Evolutionary conservation across 2,113 vertebrate genomes (phyloP).

Genomic region (Meriones unguiculatus): DNA sequence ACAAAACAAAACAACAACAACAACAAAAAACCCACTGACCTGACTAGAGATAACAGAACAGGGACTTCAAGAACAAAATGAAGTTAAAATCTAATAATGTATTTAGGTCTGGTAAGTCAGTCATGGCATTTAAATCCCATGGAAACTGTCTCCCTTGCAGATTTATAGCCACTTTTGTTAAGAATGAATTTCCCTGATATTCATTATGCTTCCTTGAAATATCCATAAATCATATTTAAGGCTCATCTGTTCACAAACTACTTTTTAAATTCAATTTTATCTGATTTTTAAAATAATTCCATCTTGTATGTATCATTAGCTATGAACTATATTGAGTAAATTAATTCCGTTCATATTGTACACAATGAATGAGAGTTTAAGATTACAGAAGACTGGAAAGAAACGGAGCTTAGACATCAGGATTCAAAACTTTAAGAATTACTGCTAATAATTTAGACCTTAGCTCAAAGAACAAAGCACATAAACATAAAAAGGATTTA

Average conservation of each 20-base stretch:
- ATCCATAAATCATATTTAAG: background rate
- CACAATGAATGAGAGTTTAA: background rate
- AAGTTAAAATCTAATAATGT: background rate
- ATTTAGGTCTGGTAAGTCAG: background rate
- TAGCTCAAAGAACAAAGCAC: background rate
- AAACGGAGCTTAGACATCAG: background rate
- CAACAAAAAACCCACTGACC: background rate
- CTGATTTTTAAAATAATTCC: conserved; percentile 3
- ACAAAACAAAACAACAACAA: background rate
- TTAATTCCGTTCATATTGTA: background rate
- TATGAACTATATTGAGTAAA: conserved; percentile 9
- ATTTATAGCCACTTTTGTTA: background rate
- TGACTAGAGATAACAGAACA: background rate
- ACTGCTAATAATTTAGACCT: background rate
- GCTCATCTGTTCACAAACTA: background rate
- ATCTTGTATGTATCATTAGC: background rate
- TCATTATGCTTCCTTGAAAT: conserved; percentile 5
- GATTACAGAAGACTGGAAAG: background rate
- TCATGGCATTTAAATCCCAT: background rate
- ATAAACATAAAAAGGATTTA: background rate
- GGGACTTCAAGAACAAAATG: background rate
- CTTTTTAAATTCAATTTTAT: background rate
- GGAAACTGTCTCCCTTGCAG: background rate
- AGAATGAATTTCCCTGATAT: conserved; percentile 17
- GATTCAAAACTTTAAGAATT: background rate